Conservation (phyloP, 2,888 invertebrate species). For the Plebejus argus region DNA sequence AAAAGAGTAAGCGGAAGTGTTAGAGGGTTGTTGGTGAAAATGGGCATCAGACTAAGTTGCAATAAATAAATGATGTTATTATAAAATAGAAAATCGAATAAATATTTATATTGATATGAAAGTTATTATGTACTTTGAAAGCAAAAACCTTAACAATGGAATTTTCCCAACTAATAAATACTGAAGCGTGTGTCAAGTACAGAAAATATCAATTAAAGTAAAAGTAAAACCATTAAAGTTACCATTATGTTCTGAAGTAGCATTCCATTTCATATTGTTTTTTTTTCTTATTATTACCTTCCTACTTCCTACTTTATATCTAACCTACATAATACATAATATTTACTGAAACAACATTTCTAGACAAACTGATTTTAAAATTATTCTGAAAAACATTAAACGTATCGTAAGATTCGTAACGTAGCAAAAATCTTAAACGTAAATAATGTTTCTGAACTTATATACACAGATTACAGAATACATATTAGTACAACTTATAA, state of each 20-base stretch:
- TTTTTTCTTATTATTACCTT: not conserved
- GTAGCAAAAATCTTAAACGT: too few relatives aligned
- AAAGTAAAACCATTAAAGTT: slow-evolving; percentile 16
- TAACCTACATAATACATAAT: too few relatives aligned
- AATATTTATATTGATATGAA: slow-evolving; percentile 2
- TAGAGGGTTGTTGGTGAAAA: too few relatives aligned
- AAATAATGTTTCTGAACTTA: too few relatives aligned
- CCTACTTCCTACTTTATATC: not conserved
- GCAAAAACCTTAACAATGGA: not conserved
- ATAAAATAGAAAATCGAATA: not conserved
- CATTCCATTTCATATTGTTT: not conserved
- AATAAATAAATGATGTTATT: too few relatives aligned
- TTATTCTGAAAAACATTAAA: too few relatives aligned
- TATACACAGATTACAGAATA: too few relatives aligned
- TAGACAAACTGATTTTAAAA: too few relatives aligned
- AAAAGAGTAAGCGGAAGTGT: too few relatives aligned
- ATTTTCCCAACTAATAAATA: slow-evolving; percentile 6
- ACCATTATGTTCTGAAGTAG: not conserved
- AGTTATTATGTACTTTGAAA: not conserved
- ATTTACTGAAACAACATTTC: not conserved
- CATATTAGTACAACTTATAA: too few relatives aligned
- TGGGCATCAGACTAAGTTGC: too few relatives aligned
- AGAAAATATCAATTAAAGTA: slow-evolving; percentile 21
- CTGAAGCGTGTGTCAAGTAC: slow-evolving; percentile 1
- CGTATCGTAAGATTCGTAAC: too few relatives aligned